Base-by-base conservation (phyloP, 2,888 invertebrate genomes). In the Melanargia galathea region DNA sequence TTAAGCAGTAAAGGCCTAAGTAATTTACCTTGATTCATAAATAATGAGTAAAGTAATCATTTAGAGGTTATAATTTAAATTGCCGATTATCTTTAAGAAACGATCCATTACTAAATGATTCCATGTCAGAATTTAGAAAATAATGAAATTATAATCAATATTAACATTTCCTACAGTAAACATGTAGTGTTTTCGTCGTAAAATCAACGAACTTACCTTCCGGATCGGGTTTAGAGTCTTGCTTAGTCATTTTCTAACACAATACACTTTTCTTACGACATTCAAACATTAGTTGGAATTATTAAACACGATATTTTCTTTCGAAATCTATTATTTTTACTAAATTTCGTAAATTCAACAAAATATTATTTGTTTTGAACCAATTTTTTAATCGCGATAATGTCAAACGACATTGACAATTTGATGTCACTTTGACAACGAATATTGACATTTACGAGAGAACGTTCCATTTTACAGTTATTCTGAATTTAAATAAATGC, bases 221-320 rank as follows among this genome's bases (percentile, higher is more conserved):
- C 20, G 52, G 18, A 30, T 24, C 24, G 7, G 30, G 2, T 33
- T 16, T 30, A 10, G 51, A 51, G 30, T 20, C 35, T 52, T 35
- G 13, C 20, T 20, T 52, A n/a, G 20, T 2, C 52, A 52, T 52
- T 52, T 35, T 35, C 6, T 20, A 52, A 52, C 52, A 52, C 35
- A 20, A 20, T 16, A 18, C 33, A 20, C 33, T 35, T 35, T 35
- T 20, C 10, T 20, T 35, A 18, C 8, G 20, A 18, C 4, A 8
- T 16, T 26, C 10, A 49, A 48, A 22, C 24, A 48, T n/a, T n/a
- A 7, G 13, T 48, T 22, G 24, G 24, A 24, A 22, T 11, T 11
- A 24, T 22, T 13, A 13, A 48, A 13, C 8, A 20, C 46, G 22
- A 24, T 22, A 1, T 24, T 24, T 48, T n/a, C 6, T 13, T 46